Percentiles rank a stretch among this genome's conserved stretches.
Evolutionary conservation across 2,113 vertebrate species (phyloP).

Genomic region (Pomatorhinus ruficollis): DNA sequence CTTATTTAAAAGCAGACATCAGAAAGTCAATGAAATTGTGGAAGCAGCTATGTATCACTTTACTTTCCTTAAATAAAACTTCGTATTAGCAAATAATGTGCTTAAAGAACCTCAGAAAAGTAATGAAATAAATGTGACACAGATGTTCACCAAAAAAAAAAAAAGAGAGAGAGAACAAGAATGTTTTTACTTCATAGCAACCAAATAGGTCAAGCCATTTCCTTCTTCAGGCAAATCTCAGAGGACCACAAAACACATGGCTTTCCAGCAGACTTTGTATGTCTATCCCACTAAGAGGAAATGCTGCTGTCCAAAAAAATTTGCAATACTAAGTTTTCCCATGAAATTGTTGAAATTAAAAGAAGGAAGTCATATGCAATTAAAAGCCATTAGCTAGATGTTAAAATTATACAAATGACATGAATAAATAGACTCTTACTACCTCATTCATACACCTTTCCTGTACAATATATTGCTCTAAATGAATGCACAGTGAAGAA

Average conservation of each 20-base stretch:
- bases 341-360: conserved; percentile 59
- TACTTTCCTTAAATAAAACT: conserved; percentile 42
- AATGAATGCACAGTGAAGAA: not conserved
- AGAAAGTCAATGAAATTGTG: not conserved
- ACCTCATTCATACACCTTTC: not conserved
- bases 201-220: conserved; percentile 81
- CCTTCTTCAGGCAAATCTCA: conserved; percentile 77
- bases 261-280: conserved; percentile 62
- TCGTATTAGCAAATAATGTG: conserved; percentile 56
- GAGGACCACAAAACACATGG: conserved; percentile 69
- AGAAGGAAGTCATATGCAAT: conserved; percentile 42
- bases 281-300: conserved; percentile 73
- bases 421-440: not conserved
- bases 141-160: conserved; percentile 72
- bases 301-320: conserved; percentile 63
- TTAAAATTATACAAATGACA: not conserved
- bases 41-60: not conserved
- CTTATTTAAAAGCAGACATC: not conserved
- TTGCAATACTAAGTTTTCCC: conserved; percentile 63
- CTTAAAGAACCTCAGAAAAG: conserved; percentile 72
- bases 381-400: conserved; percentile 13
- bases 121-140: conserved; percentile 76
- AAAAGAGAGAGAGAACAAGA: conserved; percentile 66
- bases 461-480: not conserved
- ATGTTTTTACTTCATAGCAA: conserved; percentile 82